Base-by-base conservation (phyloP, 2,888 invertebrate species). In the Cataglyphis altisquamis region DNA sequence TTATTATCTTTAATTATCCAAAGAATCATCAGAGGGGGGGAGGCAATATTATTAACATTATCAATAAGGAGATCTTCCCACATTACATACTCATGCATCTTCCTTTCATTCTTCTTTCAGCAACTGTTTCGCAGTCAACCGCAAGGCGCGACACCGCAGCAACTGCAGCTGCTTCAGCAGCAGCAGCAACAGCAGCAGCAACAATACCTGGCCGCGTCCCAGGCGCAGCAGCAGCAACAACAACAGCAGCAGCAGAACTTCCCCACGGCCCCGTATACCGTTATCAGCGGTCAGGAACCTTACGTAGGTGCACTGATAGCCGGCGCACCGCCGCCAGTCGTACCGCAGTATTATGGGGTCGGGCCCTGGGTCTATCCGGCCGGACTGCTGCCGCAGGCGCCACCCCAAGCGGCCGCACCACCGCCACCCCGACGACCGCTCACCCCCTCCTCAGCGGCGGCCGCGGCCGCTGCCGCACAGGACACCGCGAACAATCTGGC, bases 321-420 rank as follows among this genome's bases (percentile, higher is more conserved):
- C 93, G 97, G 95, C 96, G 97, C 95, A 96, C 94, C 94, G 18
- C 93, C 94, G 3, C 93, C 94, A 15, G 96, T 96, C 81, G 96
- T 98, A 92, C 98, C 98, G 75, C 98, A 98, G 93, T 99, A 99
- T 96, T 99, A 99, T 95, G 98, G 98, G 83, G 97, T 98, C 89
- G 97, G 97, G 72, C 98, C 98, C 45, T 99, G 99, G 98, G 98
- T 99, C 93, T 99, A 99, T 95, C 98, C 98, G 62, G 97, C 97
- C 66, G 97, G 97, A 94, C 95, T 97, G 91, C 96, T 97, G 93
- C 97, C 97, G 90, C 97, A 97, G 92, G 95, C 95, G 68, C 94
- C 95, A 36, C 96, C 96, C 82, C 95, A 96, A 93, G 96, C 96
- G 89, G 96, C 96, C 90, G 94, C 94, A 95, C 96, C 94, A 95